Base-by-base conservation (phyloP, 2,888 invertebrate species). In the Microplitis manilae region DNA sequence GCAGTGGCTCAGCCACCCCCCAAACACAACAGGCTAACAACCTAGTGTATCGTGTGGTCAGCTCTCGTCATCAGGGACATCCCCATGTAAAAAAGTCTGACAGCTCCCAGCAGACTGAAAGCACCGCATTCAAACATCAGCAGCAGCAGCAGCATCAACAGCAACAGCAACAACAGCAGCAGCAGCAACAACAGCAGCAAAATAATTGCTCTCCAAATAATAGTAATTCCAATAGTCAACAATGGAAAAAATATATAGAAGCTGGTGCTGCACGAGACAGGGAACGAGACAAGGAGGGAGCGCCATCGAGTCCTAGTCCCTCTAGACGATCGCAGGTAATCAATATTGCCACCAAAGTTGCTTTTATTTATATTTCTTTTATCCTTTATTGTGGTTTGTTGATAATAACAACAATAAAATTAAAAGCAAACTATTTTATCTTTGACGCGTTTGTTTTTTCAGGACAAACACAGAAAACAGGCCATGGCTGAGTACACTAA, bases 41-140 rank as follows among this genome's bases (percentile, higher is more conserved):
- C 82, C 83, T 87, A 76, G 88, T 89, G 77, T 90, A 90, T 85
- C 86, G 88, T 17, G 88, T 88, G 68, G 88, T 89, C 73, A 87
- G 86, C 76, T 88, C 89, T 7, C 85, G 88, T 71, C 88, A 88
- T 79, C 86, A 87, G 1, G 84, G 86, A 62, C 88, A 88, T 78
- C 87, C 85, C 6, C 88, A 88, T 77, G 87, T 88, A 38, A 89
- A 89, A 83, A 92, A 92, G 82, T 90, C 92, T 8, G 92, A 92
- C 85, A 91, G 91, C 80, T 90, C 91, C 13, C 92, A 92, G 82
- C 92, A 92, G 84, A 92, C 92, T 1, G 92, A 92, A 73, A 91
- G 87, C 81, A 90, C 90, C 82, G 90, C 90, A 71, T 91, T 91
- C 85, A 90, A 91, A 84, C 86, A 87, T 50, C 86, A 85, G 38